These are phyloP conservation scores for Drosophila kikkawai DNA, from an alignment of 1,140 invertebrate genomes.

Conservation along the genomic window DNA sequence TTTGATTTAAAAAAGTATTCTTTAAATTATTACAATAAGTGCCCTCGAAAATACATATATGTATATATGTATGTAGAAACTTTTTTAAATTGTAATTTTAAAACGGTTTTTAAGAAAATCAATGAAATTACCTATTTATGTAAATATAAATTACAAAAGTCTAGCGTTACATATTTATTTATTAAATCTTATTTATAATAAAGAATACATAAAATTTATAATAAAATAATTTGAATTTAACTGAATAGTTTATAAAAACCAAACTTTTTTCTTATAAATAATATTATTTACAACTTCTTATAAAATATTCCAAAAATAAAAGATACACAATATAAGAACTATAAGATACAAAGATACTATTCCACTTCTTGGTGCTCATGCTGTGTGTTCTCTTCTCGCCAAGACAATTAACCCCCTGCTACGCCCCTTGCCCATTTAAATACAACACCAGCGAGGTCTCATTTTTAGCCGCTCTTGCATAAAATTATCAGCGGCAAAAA, in stretches of 20 bases:
- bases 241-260: no score
- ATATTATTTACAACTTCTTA: no score
- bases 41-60: not conserved
- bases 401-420: conserved; percentile 25
- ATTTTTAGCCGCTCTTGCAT: conserved; percentile 34
- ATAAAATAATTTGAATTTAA: no score
- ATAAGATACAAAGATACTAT: not conserved
- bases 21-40: not conserved
- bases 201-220: no score
- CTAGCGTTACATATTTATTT: no score
- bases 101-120: no score
- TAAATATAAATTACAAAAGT: no score
- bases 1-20: not conserved
- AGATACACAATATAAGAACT: not conserved
- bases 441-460: conserved; percentile 27
- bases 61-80: not conserved
- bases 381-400: conserved; percentile 28
- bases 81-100: not conserved
- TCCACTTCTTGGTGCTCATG: conserved; percentile 3
- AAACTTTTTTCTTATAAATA: no score
- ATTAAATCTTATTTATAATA: no score
- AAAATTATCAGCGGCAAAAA: conserved; percentile 61
- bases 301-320: no score
- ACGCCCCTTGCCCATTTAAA: not conserved
- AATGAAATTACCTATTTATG: no score